A percentile compares a stretch with the other conserved stretches of the same genome.
Evolutionary conservation across 1,140 invertebrate species (phyloP).

Genomic region (Pachypeltis micranthus): DNA sequence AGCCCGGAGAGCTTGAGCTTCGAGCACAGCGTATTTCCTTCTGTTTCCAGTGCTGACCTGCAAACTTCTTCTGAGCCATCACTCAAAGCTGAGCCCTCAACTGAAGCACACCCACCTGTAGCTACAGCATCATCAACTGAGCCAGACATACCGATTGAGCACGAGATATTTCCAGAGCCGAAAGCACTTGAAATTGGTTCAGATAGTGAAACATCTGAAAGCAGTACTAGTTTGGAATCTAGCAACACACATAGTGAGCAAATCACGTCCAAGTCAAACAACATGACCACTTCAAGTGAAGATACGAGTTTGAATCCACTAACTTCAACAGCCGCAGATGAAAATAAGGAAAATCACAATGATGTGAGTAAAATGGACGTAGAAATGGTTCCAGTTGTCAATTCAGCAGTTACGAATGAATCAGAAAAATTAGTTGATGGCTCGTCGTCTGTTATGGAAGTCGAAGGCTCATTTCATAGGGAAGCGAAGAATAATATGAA

Average conservation of each 20-base stretch:
- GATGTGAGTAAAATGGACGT: background rate
- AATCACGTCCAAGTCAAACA: too few relatives aligned
- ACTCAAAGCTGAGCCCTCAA: conserved; percentile 29
- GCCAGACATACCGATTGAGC: background rate
- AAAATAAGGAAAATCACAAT: too few relatives aligned
- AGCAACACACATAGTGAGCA: too few relatives aligned
- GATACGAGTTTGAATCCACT: too few relatives aligned
- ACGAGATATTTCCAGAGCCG: background rate
- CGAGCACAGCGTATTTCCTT: background rate
- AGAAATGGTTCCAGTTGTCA: background rate
- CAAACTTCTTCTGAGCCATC: conserved; percentile 21
- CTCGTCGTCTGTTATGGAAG: background rate
- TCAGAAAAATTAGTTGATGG: background rate
- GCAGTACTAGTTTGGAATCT: too few relatives aligned
- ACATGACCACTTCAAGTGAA: too few relatives aligned
- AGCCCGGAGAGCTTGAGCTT: background rate
- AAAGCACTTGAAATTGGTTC: background rate
- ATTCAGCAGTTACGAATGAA: background rate
- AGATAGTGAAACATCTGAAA: too few relatives aligned
- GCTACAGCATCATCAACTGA: background rate
- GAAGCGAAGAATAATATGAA: background rate
- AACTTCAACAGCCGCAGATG: too few relatives aligned
- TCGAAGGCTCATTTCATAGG: background rate
- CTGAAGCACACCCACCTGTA: conserved; percentile 27
- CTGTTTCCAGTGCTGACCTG: background rate